These are phyloP conservation scores for Lepilemur septentrionalis DNA, from an alignment of 2,797 vertebrate genomes.

Conservation along the genomic window DNA sequence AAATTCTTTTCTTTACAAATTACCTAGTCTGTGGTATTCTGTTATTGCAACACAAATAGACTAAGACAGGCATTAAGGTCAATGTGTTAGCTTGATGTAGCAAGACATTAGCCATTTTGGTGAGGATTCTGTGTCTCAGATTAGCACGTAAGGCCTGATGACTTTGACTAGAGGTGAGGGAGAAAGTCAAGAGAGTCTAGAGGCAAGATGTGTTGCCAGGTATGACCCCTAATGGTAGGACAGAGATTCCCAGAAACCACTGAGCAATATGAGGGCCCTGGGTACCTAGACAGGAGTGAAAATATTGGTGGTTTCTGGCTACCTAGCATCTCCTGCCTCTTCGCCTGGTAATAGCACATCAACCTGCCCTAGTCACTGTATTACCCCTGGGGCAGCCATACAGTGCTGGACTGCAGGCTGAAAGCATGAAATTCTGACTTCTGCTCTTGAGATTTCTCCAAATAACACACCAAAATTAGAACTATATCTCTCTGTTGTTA, in stretches of 20 bases:
- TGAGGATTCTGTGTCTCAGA: neutral
- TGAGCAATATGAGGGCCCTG: neutral
- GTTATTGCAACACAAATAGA: neutral
- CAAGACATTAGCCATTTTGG: neutral
- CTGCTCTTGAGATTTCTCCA: neutral
- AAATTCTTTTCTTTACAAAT: neutral
- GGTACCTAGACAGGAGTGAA: neutral
- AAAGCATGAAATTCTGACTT: neutral
- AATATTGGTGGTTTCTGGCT: neutral
- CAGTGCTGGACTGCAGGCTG: neutral
- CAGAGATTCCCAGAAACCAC: neutral
- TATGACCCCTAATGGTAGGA: too few relatives aligned
- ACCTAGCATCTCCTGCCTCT: neutral
- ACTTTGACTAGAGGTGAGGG: neutral
- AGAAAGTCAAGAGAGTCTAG: neutral
- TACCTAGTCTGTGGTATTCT: neutral
- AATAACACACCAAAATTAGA: neutral
- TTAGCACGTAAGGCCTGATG: too few relatives aligned
- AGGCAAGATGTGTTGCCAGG: neutral
- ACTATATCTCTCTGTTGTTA: neutral
- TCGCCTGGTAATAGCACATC: neutral
- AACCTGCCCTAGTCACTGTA: neutral
- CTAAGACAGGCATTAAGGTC: neutral
- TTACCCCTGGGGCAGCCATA: neutral
- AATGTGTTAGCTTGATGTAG: neutral